These are phyloP conservation scores for Oligia fasciuncula DNA, from an alignment of 2,888 invertebrate genomes.

Conservation along the genomic window DNA sequence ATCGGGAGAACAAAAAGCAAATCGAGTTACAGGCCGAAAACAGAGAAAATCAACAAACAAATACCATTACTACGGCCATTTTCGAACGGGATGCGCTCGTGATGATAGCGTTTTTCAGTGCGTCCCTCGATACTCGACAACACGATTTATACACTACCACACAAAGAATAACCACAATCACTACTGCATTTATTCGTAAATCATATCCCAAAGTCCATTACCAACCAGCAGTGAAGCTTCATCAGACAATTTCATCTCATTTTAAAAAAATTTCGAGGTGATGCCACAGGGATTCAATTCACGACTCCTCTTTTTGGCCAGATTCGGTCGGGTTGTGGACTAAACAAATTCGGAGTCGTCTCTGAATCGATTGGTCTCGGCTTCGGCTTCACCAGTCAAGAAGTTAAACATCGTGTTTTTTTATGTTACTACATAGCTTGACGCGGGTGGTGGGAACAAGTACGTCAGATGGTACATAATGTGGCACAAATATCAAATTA, in stretches of 20 bases:
- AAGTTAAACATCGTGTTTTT: constrained; percentile 73
- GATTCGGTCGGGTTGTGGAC: constrained; percentile 81
- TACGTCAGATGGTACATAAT: constrained; percentile 39
- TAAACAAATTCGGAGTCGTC: constrained; percentile 86
- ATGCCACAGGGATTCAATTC: constrained; percentile 81
- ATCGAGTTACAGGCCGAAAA: constrained; percentile 89
- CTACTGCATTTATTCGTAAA: constrained; percentile 55
- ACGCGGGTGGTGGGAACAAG: constrained; percentile 72
- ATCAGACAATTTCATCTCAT: background rate
- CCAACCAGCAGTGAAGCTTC: constrained; percentile 65
- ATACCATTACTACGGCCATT: constrained; percentile 89
- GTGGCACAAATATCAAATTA: constrained; percentile 50
- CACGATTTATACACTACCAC: constrained; percentile 16
- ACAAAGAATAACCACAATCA: constrained; percentile 57
- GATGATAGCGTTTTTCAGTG: constrained; percentile 86
- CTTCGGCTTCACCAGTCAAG: constrained; percentile 64
- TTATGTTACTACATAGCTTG: constrained; percentile 56
- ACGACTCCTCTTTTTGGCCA: constrained; percentile 85
- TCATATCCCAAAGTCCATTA: rapidly evolving
- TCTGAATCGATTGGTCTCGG: constrained; percentile 86
- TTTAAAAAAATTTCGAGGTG: constrained; percentile 21
- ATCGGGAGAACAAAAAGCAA: constrained; percentile 85
- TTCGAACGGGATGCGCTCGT: constrained; percentile 87
- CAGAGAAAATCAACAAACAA: constrained; percentile 89
- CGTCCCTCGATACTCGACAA: constrained; percentile 55